A percentile compares a stretch with the other conserved stretches of the same genome.
Conservation (phyloP, 92 coral and sea anemone species). For the Palythoa grandis region DNA sequence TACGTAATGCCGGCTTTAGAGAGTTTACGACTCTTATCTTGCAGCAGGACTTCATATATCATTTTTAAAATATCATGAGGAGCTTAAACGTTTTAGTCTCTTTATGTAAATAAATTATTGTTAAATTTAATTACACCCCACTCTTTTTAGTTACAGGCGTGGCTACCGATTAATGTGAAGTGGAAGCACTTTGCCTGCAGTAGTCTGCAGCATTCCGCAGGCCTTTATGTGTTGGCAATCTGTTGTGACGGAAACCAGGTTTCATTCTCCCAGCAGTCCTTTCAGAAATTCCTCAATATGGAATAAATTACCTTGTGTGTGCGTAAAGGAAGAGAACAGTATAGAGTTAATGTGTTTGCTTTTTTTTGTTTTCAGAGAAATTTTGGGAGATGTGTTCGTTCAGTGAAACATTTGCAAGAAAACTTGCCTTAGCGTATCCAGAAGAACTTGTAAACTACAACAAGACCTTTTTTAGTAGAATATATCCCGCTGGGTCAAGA, state of each 20-base stretch:
- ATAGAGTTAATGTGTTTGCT: not conserved
- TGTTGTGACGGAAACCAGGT: not conserved
- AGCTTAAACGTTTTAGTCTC: too few relatives aligned
- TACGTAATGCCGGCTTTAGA: not conserved
- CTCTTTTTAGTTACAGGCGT: too few relatives aligned
- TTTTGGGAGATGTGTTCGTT: slow-evolving; percentile 98
- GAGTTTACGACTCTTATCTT: not conserved
- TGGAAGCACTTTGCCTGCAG: too few relatives aligned
- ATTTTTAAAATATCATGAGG: too few relatives aligned
- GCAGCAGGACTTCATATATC: not conserved
- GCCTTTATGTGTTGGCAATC: too few relatives aligned
- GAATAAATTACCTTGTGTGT: not conserved
- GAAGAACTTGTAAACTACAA: slow-evolving; percentile 95
- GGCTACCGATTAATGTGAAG: too few relatives aligned
- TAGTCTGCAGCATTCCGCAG: too few relatives aligned
- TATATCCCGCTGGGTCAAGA: slow-evolving; percentile 93
- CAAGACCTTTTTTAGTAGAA: slow-evolving; percentile 85
- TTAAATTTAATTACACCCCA: too few relatives aligned
- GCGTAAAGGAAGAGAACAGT: not conserved
- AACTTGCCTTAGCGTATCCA: slow-evolving; percentile 73
- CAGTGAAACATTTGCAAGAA: slow-evolving; percentile 86
- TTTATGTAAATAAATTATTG: too few relatives aligned
- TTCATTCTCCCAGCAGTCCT: not conserved
- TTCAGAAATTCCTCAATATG: not conserved
- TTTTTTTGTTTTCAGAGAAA: slow-evolving; percentile 61